phyloP scores from a whole-genome alignment of 2,113 vertebrate genomes.

The Tretioscincus oriximinensis region DNA sequence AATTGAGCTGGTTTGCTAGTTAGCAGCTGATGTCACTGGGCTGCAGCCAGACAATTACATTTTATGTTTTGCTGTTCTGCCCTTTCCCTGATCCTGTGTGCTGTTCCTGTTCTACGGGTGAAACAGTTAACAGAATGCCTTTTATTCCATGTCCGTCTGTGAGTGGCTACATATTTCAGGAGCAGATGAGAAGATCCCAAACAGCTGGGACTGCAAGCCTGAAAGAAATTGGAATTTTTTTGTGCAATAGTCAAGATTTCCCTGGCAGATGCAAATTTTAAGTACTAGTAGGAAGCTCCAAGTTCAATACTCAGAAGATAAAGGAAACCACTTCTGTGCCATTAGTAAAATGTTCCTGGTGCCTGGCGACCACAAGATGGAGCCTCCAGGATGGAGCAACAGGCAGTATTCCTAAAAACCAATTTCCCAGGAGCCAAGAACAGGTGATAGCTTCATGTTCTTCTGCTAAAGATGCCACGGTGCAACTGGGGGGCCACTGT shows the following conservation, averaged over 20 bases:
- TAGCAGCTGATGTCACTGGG: conserved; percentile 18
- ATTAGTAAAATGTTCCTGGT: too few relatives aligned
- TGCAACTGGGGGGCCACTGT: too few relatives aligned
- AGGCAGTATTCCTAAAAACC: too few relatives aligned
- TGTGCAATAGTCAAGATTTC: not conserved
- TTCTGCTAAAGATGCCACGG: too few relatives aligned
- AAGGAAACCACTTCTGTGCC: too few relatives aligned
- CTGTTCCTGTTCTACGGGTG: not conserved
- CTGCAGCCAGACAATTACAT: conserved; percentile 5
- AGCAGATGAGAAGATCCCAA: conserved; percentile 3
- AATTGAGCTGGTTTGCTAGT: not conserved
- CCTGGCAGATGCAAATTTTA: not conserved
- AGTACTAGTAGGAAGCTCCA: too few relatives aligned
- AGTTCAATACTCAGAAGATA: too few relatives aligned
- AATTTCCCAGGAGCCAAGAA: too few relatives aligned
- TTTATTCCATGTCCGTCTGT: not conserved
- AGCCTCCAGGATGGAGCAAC: too few relatives aligned
- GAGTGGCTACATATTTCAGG: conserved; percentile 3
- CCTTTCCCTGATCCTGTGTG: not conserved
- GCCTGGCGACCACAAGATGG: not conserved
- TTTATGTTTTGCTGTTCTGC: rapidly evolving
- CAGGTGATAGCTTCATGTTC: too few relatives aligned
- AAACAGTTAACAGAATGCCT: conserved; percentile 19
- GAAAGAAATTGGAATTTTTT: not conserved
- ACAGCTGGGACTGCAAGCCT: conserved; percentile 12